These are phyloP conservation scores for Astropecten irregularis DNA, from an alignment of 53 echinoderm and acorn worm species.

Conservation along the genomic window DNA sequence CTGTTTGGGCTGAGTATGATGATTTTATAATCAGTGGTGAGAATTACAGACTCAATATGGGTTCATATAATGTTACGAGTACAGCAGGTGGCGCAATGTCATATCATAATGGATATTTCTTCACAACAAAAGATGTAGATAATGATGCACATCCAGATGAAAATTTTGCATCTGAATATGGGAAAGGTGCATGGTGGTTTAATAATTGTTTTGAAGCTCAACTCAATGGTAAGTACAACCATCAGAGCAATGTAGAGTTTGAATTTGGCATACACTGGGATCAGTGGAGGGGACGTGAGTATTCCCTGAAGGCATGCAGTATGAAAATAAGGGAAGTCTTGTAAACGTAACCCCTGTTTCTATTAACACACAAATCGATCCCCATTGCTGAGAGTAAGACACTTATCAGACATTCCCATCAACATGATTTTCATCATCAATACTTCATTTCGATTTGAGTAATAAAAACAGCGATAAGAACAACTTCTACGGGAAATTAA, in stretches of 20 bases:
- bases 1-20: no score
- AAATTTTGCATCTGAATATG: not conserved
- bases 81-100: not conserved
- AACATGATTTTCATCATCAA: no score
- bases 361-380: no score
- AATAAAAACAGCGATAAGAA: no score
- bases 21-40: not conserved
- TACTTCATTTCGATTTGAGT: no score
- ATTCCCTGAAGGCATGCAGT: no score
- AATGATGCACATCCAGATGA: not conserved
- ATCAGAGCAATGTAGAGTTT: no score
- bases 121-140: constrained; percentile 8
- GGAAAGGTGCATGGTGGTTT: constrained; percentile 33
- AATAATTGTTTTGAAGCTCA: not conserved
- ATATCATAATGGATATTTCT: not conserved
- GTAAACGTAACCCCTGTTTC: no score
- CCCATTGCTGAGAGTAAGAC: no score
- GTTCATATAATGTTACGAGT: not conserved
- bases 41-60: constrained; percentile 18
- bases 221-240: not conserved
- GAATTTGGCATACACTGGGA: not conserved
- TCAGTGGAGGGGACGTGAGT: not conserved
- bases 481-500: no score
- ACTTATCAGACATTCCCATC: no score
- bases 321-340: no score